These are phyloP conservation scores for Hozukius guyotensis DNA, from an alignment of 2,797 vertebrate genomes.

Conservation along the genomic window DNA sequence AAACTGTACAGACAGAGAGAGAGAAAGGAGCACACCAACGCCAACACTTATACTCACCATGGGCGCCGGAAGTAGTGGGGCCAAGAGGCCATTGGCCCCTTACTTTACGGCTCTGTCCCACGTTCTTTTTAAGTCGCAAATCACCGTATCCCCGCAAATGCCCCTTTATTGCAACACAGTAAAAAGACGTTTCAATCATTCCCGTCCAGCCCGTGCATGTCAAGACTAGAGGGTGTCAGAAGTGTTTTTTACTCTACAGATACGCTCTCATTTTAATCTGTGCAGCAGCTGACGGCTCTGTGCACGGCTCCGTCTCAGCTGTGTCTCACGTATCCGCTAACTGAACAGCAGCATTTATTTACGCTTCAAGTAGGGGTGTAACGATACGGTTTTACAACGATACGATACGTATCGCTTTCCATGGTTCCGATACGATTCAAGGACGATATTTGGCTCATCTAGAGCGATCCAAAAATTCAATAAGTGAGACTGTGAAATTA, in stretches of 20 bases:
- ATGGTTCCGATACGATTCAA: too few relatives aligned
- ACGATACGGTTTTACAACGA: too few relatives aligned
- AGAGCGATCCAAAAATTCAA: too few relatives aligned
- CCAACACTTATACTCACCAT: constrained; percentile 24
- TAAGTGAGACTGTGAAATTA: too few relatives aligned
- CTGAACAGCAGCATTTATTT: too few relatives aligned
- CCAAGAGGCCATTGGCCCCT: too few relatives aligned
- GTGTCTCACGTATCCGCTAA: too few relatives aligned
- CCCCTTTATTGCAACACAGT: not conserved
- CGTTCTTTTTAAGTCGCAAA: fast-evolving
- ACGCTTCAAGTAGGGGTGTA: too few relatives aligned
- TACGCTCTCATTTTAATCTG: not conserved
- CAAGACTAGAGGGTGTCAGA: not conserved
- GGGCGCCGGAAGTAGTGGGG: fast-evolving
- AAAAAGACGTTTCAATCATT: not conserved
- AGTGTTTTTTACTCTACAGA: not conserved
- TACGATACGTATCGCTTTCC: too few relatives aligned
- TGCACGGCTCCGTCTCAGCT: too few relatives aligned
- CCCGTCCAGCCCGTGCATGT: not conserved
- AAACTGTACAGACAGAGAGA: constrained; percentile 9
- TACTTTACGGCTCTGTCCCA: not conserved
- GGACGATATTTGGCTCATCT: too few relatives aligned
- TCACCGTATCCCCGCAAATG: not conserved
- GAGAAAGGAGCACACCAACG: not conserved
- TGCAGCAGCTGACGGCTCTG: not conserved